Base-by-base conservation (phyloP, 2,888 invertebrate genomes). In the Hirudinaria manillensis region DNA sequence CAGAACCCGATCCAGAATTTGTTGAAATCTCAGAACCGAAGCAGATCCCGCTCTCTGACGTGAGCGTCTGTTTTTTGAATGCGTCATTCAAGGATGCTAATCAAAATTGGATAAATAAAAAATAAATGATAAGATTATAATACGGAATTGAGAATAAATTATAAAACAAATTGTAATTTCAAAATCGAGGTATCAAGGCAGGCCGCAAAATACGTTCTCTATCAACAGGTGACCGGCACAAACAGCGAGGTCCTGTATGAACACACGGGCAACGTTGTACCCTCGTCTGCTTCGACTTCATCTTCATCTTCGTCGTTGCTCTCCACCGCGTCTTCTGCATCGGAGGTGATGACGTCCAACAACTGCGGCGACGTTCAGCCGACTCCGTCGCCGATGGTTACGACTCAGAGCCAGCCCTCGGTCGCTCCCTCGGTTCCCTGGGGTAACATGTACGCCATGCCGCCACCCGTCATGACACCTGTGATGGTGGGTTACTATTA, bases 11-110 rank as follows among this genome's bases (percentile, higher is more conserved):
- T 80, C 87, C 90, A 75, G 93, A 94, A 86, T 90, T 90, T 27
- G 91, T 91, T 81, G 88, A 87, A 45, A 89, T 90, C 79, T 88
- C 89, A 3, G 94, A 94, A 83, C 91, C 93, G 0, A 90, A 90
- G 77, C 87, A 89, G 27, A 94, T 96, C 85, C 95, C 96, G 0
- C 86, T 94, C 75, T 94, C 94, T 79, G 96, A 96, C 86, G 89
- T 85, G 79, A 83, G 83, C 56, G 7, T 6, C 29, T 66, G 21
- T 36, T 29, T 70, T 36, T 70, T 53, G 53, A 21, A 53, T n/a
- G n/a, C n/a, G n/a, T n/a, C n/a, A n/a, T n/a, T n/a, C n/a, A n/a
- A n/a, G n/a, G n/a, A n/a, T n/a, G n/a, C n/a, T n/a, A n/a, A n/a
- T n/a, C n/a, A n/a, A n/a, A n/a, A n/a, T n/a, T n/a, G n/a, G n/a